Percentiles rank a stretch among this genome's conserved stretches.
phyloP scores from a whole-genome alignment of 2,113 vertebrate species.

The Microtus richardsoni region DNA sequence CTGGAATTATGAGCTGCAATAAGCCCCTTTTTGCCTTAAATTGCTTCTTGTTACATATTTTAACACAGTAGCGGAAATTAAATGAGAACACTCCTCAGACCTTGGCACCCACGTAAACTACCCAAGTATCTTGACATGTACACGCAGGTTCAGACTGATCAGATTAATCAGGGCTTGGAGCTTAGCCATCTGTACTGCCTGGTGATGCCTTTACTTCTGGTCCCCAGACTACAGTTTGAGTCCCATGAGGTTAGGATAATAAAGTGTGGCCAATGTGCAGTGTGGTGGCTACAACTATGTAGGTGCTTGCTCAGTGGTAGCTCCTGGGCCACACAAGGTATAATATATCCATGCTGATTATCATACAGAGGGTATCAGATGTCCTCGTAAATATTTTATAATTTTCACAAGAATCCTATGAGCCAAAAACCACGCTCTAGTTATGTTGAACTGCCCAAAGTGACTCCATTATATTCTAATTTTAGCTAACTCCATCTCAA shows the following conservation, averaged over 20 bases:
- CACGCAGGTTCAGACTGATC: background rate
- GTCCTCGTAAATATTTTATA: background rate
- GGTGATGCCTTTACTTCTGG: background rate
- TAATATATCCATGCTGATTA: rapidly evolving
- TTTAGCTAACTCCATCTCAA: background rate
- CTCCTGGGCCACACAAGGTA: background rate
- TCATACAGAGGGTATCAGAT: background rate
- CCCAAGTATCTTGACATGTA: background rate
- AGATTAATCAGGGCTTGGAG: background rate
- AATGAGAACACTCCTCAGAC: background rate
- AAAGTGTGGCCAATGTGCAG: background rate
- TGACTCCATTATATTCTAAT: background rate
- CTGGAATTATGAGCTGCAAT: background rate
- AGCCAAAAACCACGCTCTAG: background rate
- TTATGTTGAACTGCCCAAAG: background rate
- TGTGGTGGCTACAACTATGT: background rate
- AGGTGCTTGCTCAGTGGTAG: background rate
- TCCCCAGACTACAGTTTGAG: background rate
- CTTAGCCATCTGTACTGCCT: background rate
- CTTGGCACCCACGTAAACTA: background rate
- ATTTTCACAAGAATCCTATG: background rate
- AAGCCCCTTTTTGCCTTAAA: background rate
- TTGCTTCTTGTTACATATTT: background rate
- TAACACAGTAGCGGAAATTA: background rate
- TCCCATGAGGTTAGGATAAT: background rate